Percentiles rank a stretch among this genome's conserved stretches.
Conservation (phyloP, 2,113 vertebrate genomes). For the Oxyruncus cristatus region DNA sequence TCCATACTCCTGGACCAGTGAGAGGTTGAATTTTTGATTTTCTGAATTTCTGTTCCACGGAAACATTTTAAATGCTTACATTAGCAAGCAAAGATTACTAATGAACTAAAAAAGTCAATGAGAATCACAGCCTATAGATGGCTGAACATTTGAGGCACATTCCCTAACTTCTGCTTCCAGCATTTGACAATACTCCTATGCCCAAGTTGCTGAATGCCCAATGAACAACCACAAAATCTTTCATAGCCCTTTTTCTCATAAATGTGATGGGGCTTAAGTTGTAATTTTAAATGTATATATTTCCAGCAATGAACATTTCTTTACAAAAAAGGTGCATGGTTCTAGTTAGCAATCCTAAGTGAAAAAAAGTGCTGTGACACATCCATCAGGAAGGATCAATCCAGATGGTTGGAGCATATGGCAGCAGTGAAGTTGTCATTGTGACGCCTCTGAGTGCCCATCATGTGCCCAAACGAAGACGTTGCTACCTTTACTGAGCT, state of each 20-base stretch:
- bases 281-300: not conserved
- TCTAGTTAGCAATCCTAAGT: not conserved
- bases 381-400: not conserved
- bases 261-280: not conserved
- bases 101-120: not conserved
- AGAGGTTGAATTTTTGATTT: not conserved
- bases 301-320: not conserved
- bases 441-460: not conserved
- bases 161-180: not conserved
- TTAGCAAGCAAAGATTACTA: not conserved
- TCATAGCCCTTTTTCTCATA: not conserved
- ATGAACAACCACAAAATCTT: not conserved
- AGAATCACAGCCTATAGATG: not conserved
- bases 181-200: not conserved
- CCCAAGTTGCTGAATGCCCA: not conserved
- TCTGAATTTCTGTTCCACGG: not conserved
- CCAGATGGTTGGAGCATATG: conserved; percentile 58
- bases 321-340: not conserved
- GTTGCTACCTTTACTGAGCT: conserved; percentile 22
- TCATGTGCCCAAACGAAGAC: not conserved
- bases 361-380: not conserved
- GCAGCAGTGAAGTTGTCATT: conserved; percentile 35
- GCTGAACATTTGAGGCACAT: not conserved
- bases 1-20: not conserved
- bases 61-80: not conserved